Evolutionary conservation across 2,797 vertebrate species (phyloP), one percentile per base, ranked within the genome.

Genomic region (Phoeniculus purpureus): DNA sequence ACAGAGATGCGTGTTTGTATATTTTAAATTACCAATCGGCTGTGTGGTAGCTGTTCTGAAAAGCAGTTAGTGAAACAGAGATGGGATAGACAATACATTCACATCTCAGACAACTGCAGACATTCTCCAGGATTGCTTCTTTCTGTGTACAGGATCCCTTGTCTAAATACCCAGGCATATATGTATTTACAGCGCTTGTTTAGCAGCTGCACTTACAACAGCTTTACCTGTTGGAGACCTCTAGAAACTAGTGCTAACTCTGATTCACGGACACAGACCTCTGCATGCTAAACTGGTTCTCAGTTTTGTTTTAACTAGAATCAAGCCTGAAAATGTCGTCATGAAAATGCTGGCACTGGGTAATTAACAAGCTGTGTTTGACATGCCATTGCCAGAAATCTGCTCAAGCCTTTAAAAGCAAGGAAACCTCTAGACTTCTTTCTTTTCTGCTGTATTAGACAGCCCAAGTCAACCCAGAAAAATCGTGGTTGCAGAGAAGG

Each of bases 341-440:
- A 32, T 34, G 18, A 79, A 81, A 51, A 9, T 47, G 45, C 17
- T 22, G 7, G 23, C 65, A 71, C 15, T 54, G 34, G 76, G 47
- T 51, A 51, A 86, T 91, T 90, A 74, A 61, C 71, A 59, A 71
- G 32, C 15, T 91, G 25, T 13, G 40, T 89, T 86, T 87, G 85
- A 78, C 12, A 71, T 7, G 2, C 12, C 16, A 72, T 82, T 79
- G 80, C 15, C 22, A 85, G 81, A 85, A 90, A 87, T 87, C 84
- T 94, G 58, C 26, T 94, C 64, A 85, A 74, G 68, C 18, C 91
- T 91, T 76, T 76, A 50, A 89, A 92, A 92, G 34, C 26, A 82
- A 81, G 20, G 6, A 87, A 79, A 90, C 37, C 7, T 71, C 52
- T 32, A 59, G 45, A 56, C 6, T 82, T 79, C 40, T 50, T 10